Conservation (phyloP, 2,888 invertebrate genomes). For the Carabus problematicus region DNA sequence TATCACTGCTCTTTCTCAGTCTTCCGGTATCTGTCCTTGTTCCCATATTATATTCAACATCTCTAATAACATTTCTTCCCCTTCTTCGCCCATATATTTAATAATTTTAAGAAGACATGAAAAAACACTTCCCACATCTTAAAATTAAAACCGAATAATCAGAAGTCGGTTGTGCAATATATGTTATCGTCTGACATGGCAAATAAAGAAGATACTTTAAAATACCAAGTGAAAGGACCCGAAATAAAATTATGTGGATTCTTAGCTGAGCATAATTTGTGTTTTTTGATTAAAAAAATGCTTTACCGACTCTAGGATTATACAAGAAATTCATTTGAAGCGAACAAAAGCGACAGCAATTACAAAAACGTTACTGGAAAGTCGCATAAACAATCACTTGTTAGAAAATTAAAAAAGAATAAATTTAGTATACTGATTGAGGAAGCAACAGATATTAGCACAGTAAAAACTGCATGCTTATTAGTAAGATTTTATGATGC, state of each 20-base stretch:
- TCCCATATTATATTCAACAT: no score
- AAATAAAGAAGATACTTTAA: constrained; percentile 17
- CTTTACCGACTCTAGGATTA: constrained; percentile 45
- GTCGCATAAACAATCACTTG: constrained; percentile 44
- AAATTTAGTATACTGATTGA: constrained; percentile 49
- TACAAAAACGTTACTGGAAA: constrained; percentile 46
- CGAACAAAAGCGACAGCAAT: constrained; percentile 44
- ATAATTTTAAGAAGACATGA: no score
- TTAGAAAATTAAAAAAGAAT: constrained; percentile 42
- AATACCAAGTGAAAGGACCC: constrained; percentile 18
- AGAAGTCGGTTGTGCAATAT: background rate
- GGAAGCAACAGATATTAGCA: constrained; percentile 49
- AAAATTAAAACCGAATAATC: no score
- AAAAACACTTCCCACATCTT: no score
- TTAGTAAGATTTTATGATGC: constrained; percentile 46
- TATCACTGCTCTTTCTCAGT: no score
- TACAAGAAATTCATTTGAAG: constrained; percentile 38
- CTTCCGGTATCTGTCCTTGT: no score
- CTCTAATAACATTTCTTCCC: no score
- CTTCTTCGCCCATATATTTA: no score
- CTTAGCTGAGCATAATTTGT: constrained; percentile 44
- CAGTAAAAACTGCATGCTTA: constrained; percentile 45
- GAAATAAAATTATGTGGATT: constrained; percentile 37
- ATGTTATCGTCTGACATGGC: constrained; percentile 4
- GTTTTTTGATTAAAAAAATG: constrained; percentile 41